Percentiles rank a stretch among this genome's conserved stretches.
phyloP scores from a whole-genome alignment of 1,140 invertebrate species.

The Acromyrmex echinatior region DNA sequence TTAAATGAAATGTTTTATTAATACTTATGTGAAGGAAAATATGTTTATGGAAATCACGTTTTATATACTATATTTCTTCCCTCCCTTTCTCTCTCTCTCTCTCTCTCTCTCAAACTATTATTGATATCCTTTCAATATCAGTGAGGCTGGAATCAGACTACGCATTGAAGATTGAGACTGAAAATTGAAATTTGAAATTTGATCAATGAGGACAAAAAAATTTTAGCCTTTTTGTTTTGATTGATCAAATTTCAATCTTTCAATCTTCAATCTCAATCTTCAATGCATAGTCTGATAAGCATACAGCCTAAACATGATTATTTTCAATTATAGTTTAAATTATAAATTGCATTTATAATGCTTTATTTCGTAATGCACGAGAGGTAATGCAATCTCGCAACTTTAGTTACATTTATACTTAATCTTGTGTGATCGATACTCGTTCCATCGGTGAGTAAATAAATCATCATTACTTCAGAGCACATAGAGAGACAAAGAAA shows the following conservation, averaged over 20 bases:
- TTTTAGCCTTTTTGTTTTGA: too few relatives aligned
- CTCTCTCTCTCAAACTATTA: neutral
- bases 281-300: too few relatives aligned
- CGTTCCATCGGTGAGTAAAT: conserved; percentile 57
- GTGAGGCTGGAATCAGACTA: too few relatives aligned
- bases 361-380: neutral
- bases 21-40: neutral
- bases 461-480: conserved; percentile 65
- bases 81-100: neutral
- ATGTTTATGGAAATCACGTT: neutral
- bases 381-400: neutral
- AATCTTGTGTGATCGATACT: conserved; percentile 66
- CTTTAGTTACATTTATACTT: conserved; percentile 70
- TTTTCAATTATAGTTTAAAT: neutral
- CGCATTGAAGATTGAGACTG: too few relatives aligned
- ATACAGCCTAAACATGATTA: neutral
- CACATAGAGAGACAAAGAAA: neutral
- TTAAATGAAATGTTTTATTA: neutral
- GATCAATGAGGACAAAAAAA: too few relatives aligned
- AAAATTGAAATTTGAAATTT: too few relatives aligned
- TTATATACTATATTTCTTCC: neutral
- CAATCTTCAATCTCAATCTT: too few relatives aligned
- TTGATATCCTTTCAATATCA: neutral
- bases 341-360: neutral
- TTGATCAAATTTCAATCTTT: too few relatives aligned